Percentiles rank a stretch among this genome's conserved stretches.
These are phyloP conservation scores for Passerculus sandwichensis DNA, from an alignment of 2,797 vertebrate species.

Conservation along the genomic window DNA sequence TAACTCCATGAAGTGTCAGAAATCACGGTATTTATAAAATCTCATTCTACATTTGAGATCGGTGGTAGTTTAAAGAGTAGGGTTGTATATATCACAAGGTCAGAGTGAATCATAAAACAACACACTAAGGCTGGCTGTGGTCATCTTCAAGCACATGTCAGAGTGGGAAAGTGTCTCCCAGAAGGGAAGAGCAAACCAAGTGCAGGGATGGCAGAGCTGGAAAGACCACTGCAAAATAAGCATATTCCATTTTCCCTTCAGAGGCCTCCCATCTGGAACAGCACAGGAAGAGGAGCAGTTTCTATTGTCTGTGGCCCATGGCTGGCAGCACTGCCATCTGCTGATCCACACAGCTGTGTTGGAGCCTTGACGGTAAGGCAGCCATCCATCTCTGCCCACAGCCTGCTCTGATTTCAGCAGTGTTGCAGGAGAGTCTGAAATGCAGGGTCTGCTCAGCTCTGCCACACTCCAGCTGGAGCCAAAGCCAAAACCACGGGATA, in stretches of 20 bases:
- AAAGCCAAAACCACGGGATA: neutral
- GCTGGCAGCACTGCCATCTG: conserved; percentile 54
- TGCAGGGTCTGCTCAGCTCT: neutral
- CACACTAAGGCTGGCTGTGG: neutral
- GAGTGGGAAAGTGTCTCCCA: neutral
- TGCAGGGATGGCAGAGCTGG: neutral
- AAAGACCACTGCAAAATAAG: neutral
- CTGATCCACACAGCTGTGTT: conserved; percentile 34
- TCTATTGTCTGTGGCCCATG: neutral
- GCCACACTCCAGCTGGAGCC: neutral
- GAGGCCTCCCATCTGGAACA: conserved; percentile 25
- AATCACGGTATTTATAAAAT: neutral
- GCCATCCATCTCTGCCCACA: conserved; percentile 27
- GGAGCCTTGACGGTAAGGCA: neutral
- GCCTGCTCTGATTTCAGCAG: neutral
- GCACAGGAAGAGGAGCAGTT: neutral
- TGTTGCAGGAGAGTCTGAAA: neutral
- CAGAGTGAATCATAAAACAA: neutral
- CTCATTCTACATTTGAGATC: neutral
- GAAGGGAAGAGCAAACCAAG: neutral
- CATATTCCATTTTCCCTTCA: neutral
- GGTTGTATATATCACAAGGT: neutral
- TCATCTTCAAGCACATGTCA: neutral
- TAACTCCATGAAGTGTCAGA: neutral
- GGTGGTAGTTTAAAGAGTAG: neutral